These are phyloP conservation scores for Zoanthus solanderi DNA, from an alignment of 92 coral and sea anemone genomes.

Conservation along the genomic window DNA sequence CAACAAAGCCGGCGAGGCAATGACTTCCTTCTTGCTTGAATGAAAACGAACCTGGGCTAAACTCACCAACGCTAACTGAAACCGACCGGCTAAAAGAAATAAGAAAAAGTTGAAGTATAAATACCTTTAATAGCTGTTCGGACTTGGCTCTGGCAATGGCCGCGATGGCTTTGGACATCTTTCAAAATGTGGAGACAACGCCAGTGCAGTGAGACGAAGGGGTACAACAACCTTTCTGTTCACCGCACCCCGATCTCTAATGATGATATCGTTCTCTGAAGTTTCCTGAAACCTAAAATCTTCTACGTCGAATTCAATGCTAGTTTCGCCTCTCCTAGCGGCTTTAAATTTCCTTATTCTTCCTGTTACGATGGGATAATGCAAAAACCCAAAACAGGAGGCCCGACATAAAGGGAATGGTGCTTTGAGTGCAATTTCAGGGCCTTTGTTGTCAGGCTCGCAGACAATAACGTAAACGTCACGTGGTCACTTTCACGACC, in stretches of 20 bases:
- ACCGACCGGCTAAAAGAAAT: background rate
- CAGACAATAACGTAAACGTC: conserved; percentile 81
- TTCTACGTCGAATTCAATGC: conserved; percentile 26
- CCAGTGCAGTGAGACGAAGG: conserved; percentile 88
- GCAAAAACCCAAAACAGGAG: conserved; percentile 77
- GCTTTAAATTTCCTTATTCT: conserved; percentile 29
- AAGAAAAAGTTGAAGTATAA: conserved; percentile 2
- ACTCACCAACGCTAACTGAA: conserved; percentile 7
- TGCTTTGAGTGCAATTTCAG: conserved; percentile 72
- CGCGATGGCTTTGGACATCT: conserved; percentile 96
- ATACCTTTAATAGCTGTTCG: conserved; percentile 92
- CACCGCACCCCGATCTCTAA: conserved; percentile 91
- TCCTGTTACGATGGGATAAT: conserved; percentile 41
- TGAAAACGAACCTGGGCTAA: conserved; percentile 27
- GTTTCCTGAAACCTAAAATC: conserved; percentile 31
- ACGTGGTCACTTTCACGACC: conserved; percentile 80
- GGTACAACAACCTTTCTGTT: conserved; percentile 87
- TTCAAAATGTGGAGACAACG: conserved; percentile 78
- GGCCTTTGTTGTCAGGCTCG: conserved; percentile 96
- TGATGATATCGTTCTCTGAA: conserved; percentile 62
- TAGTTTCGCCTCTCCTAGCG: conserved; percentile 12
- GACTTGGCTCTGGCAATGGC: conserved; percentile 96
- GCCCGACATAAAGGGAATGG: conserved; percentile 84
- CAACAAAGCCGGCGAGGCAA: conserved; percentile 98
- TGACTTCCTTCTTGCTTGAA: conserved; percentile 59